Percentiles rank a stretch among this genome's conserved stretches.
phyloP scores from a whole-genome alignment of 2,797 vertebrate species.

The Phrynocephalus vlangalii region DNA sequence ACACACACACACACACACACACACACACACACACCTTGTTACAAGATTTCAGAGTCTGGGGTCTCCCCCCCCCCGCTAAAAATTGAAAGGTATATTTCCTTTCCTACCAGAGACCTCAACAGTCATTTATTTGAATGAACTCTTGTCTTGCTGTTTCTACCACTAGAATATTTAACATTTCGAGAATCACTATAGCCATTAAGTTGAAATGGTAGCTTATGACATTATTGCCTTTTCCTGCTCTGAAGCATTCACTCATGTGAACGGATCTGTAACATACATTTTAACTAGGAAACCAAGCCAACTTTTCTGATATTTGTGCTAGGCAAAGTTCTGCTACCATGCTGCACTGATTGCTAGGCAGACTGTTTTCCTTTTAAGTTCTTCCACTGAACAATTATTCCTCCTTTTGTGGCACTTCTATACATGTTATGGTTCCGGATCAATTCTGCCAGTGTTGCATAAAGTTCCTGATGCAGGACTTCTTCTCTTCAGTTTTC shows the following conservation, averaged over 20 bases:
- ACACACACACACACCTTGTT: neutral
- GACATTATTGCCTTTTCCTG: neutral
- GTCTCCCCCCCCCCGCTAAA: neutral
- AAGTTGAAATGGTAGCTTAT: neutral
- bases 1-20: too few species aligned
- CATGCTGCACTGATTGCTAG: neutral
- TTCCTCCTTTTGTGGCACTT: neutral
- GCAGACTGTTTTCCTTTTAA: neutral
- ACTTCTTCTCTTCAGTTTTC: neutral
- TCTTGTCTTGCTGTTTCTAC: neutral
- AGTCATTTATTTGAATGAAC: conserved; percentile 7
- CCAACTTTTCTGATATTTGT: neutral
- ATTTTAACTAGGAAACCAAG: neutral
- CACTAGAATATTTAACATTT: neutral
- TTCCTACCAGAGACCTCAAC: neutral
- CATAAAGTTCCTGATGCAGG: neutral
- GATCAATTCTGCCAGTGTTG: neutral
- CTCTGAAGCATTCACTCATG: neutral
- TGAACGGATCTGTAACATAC: neutral
- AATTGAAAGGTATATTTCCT: neutral
- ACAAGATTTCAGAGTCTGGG: neutral
- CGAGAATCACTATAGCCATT: neutral
- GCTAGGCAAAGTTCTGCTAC: neutral
- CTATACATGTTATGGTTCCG: neutral
- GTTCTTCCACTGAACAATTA: neutral